These are phyloP conservation scores for Physocephala rufipes DNA, from an alignment of 2,888 invertebrate genomes.

Conservation along the genomic window DNA sequence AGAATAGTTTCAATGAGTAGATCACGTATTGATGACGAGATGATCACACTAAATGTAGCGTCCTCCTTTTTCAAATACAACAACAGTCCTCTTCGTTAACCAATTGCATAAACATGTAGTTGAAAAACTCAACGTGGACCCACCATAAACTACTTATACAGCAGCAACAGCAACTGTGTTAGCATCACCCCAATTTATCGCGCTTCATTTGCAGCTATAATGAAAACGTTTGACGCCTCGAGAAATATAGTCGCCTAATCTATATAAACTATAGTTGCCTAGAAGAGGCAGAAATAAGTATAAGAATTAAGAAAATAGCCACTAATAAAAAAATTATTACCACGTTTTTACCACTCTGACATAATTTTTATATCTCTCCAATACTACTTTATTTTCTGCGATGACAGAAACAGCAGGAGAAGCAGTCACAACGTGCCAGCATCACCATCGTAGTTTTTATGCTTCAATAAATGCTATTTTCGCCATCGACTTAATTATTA, in stretches of 20 bases:
- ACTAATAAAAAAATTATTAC: conserved; percentile 17
- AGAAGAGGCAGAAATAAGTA: not conserved
- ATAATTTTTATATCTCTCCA: not conserved
- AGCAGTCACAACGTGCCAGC: no score
- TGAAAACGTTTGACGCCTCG: conserved; percentile 33
- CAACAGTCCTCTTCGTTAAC: no score
- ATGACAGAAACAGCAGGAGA: not conserved
- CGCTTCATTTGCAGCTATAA: conserved; percentile 30
- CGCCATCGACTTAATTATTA: no score
- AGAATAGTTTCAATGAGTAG: no score
- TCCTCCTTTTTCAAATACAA: no score
- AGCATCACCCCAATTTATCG: conserved; percentile 12
- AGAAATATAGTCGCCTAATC: not conserved
- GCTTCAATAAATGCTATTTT: no score
- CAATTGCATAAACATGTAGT: not conserved
- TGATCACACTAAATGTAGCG: no score
- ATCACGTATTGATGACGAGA: no score
- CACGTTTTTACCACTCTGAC: no score
- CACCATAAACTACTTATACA: no score
- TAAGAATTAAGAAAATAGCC: not conserved
- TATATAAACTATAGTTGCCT: not conserved
- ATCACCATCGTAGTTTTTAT: no score
- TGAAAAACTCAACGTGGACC: not conserved
- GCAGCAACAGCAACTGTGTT: conserved; percentile 11
- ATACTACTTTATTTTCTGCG: conserved; percentile 30